Base-by-base conservation (phyloP, 2,113 vertebrate genomes). In the Tricholaema leucomelas region DNA sequence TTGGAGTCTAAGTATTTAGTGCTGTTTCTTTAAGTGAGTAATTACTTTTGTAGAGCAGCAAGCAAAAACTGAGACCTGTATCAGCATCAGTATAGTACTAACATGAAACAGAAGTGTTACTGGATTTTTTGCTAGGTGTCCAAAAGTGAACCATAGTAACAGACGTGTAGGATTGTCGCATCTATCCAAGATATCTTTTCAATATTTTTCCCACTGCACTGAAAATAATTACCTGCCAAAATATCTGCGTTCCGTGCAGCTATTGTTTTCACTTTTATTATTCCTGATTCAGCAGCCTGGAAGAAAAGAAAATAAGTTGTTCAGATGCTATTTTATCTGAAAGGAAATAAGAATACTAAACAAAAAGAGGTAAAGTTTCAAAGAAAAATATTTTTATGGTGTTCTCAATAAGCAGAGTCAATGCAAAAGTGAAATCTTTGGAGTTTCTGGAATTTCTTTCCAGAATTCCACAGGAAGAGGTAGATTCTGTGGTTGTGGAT, bases 181-280 rank as follows among this genome's bases (percentile, higher is more conserved):
- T 2, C 15, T 17, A 73, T 9, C 8, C 33, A 70, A 90, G 36
- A 66, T 19, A 71, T 19, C 31, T 65, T 87, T 79, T 54, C 76
- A 89, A 48, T 10, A 75, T 55, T 91, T 93, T 90, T 85, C 59
- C 31, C 31, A 60, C 8, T 93, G n/a, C 72, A 73, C 8, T 90
- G 77, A 17, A 96, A 96, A 95, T 93, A 88, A 91, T 98, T 97
- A 99, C 99, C 99, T 98, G 98, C 97, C 95, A 99, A 98, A 96
- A 99, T 98, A 89, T 99, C 98, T 58, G 97, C 98, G 96, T 98
- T 99, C 95, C 98, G 98, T 93, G 98, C 98, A 94, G 99, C 99
- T 95, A 99, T 99, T 48, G 99, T 99, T 98, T 99, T 99, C 96
- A 99, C 98, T 98, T 99, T 99, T 97, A 99, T 99, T 90, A 99